Conservation (phyloP, 1,140 invertebrate species). For the Aphaenogaster floridana region DNA sequence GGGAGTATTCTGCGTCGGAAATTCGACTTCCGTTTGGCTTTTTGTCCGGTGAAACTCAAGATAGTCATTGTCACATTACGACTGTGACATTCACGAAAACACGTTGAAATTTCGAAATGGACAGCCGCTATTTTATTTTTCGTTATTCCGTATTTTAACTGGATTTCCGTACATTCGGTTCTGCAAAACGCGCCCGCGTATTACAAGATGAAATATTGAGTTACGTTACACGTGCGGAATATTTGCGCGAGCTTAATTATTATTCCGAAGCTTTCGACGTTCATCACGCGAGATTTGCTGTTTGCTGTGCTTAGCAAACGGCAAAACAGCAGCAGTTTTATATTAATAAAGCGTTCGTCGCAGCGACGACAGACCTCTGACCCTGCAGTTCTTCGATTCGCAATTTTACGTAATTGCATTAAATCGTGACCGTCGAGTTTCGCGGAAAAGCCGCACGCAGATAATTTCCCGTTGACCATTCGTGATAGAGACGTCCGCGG, state of each 20-base stretch:
- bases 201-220: slow-evolving; percentile 41
- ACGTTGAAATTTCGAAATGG: slow-evolving; percentile 16
- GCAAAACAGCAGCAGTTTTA: slow-evolving; percentile 18
- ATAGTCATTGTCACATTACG: not conserved
- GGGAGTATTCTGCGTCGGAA: slow-evolving; percentile 79
- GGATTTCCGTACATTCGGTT: not conserved
- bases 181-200: not conserved
- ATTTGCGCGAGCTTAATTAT: slow-evolving; percentile 39
- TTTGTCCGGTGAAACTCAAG: slow-evolving; percentile 71
- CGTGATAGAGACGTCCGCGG: not conserved
- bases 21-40: slow-evolving; percentile 79
- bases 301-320: not conserved
- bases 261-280: slow-evolving; percentile 31
- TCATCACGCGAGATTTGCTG: slow-evolving; percentile 18
- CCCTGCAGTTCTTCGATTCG: not conserved
- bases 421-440: slow-evolving; percentile 23
- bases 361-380: not conserved
- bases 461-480: slow-evolving; percentile 37
- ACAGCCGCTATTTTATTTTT: not conserved
- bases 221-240: not conserved
- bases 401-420: slow-evolving; percentile 35
- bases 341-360: slow-evolving; percentile 26
- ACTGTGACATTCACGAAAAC: not conserved
- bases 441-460: slow-evolving; percentile 10
- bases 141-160: not conserved